phyloP scores from a whole-genome alignment of 2,113 vertebrate genomes.

The Onychorhynchus coronatus region DNA sequence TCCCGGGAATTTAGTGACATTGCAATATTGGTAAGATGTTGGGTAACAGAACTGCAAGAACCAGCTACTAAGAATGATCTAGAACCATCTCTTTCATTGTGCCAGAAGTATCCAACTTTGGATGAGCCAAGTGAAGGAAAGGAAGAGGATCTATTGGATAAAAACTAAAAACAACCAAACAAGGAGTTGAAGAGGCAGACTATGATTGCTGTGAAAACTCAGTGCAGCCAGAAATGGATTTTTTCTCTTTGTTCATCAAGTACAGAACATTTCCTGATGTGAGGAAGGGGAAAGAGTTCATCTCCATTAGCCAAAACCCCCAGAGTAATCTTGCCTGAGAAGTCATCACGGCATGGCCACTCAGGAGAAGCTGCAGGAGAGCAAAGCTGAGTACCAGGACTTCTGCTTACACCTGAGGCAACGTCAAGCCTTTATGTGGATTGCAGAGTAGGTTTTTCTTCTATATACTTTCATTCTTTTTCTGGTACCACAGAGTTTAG shows the following conservation, averaged over 20 bases:
- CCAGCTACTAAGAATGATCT: background rate
- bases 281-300: background rate
- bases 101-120: background rate
- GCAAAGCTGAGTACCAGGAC: background rate
- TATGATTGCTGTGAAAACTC: background rate
- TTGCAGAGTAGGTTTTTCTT: background rate
- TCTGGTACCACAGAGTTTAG: background rate
- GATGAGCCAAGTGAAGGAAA: background rate
- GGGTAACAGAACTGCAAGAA: background rate
- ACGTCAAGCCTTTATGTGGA: background rate
- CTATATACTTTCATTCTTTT: background rate
- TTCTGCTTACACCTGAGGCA: background rate
- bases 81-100: background rate
- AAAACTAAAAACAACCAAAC: fast-evolving
- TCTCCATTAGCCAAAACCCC: background rate
- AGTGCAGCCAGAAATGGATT: background rate
- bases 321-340: background rate
- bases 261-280: background rate
- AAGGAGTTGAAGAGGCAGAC: background rate
- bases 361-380: background rate
- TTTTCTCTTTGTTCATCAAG: background rate
- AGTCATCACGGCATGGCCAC: background rate
- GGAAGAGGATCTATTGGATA: background rate
- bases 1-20: background rate
- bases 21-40: background rate